phyloP scores from a whole-genome alignment of 1,140 invertebrate species.

The Drosophila serrata region DNA sequence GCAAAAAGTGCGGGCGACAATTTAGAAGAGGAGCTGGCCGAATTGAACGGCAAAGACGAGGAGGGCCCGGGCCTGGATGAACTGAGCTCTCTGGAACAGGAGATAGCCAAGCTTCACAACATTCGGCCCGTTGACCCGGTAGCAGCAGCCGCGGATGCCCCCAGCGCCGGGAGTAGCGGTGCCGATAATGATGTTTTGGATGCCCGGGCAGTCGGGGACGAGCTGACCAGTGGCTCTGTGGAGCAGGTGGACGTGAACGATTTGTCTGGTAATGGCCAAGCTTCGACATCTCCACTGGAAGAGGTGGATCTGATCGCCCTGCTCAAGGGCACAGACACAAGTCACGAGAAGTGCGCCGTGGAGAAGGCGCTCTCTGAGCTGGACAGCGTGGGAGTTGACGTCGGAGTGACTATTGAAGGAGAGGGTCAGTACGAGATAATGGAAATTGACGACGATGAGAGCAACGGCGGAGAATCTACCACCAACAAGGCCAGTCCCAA shows the following conservation, averaged over 20 bases:
- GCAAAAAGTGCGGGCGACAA: slow-evolving; percentile 43
- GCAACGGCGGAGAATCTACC: slow-evolving; percentile 20
- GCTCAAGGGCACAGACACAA: slow-evolving; percentile 69
- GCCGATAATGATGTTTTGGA: slow-evolving; percentile 21
- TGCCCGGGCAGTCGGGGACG: neutral
- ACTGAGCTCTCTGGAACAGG: slow-evolving; percentile 71
- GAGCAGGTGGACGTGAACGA: slow-evolving; percentile 5
- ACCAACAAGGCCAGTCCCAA: slow-evolving; percentile 11
- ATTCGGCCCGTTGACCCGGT: slow-evolving; percentile 26
- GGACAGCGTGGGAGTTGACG: slow-evolving; percentile 51
- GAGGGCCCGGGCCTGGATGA: slow-evolving; percentile 59
- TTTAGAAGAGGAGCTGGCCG: slow-evolving; percentile 31
- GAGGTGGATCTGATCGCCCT: slow-evolving; percentile 80
- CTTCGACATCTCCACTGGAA: slow-evolving; percentile 47
- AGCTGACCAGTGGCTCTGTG: slow-evolving; percentile 3
- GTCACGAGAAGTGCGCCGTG: slow-evolving; percentile 31
- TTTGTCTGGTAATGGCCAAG: slow-evolving; percentile 8
- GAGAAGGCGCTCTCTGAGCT: slow-evolving; percentile 52
- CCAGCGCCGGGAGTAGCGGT: neutral
- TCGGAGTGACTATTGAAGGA: slow-evolving; percentile 77
- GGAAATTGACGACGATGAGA: slow-evolving; percentile 72
- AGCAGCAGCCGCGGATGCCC: slow-evolving; percentile 6
- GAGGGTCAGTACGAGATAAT: slow-evolving; percentile 83
- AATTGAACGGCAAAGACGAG: slow-evolving; percentile 31
- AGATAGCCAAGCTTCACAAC: slow-evolving; percentile 79